Evolutionary conservation across 2,797 vertebrate genomes (phyloP).

Genomic region (Cirrhinus mrigala): DNA sequence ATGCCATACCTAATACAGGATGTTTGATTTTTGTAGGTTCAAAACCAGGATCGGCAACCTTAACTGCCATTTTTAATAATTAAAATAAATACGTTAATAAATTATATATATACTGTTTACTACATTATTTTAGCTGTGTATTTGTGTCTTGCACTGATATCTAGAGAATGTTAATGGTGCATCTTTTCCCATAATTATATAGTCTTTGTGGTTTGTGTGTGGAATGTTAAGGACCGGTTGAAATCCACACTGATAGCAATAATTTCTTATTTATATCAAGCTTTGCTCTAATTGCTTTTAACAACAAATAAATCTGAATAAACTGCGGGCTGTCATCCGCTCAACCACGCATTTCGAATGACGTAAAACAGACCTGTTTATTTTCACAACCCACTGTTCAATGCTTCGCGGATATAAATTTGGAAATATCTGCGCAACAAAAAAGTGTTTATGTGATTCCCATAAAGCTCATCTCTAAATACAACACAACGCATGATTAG

Average conservation of each 20-base stretch:
- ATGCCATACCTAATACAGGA: background rate
- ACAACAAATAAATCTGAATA: background rate
- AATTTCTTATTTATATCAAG: background rate
- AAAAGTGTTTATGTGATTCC: background rate
- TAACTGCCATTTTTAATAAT: background rate
- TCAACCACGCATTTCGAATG: background rate
- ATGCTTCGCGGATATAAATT: background rate
- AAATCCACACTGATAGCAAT: background rate
- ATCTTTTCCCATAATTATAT: background rate
- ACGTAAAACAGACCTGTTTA: slow-evolving; percentile 5
- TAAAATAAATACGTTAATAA: too few relatives aligned
- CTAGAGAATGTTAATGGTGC: background rate
- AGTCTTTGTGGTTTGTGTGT: background rate
- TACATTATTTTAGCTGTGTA: too few relatives aligned
- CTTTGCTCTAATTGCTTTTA: background rate
- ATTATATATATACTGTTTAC: too few relatives aligned
- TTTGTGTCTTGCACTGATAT: background rate
- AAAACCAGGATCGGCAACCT: background rate
- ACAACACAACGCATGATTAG: background rate
- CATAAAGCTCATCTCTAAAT: background rate
- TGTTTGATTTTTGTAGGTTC: background rate
- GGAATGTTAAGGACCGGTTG: background rate
- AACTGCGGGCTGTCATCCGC: background rate
- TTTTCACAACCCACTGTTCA: background rate
- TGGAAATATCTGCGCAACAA: background rate